These are phyloP conservation scores for Helleia helle DNA, from an alignment of 2,888 invertebrate genomes.

Conservation along the genomic window DNA sequence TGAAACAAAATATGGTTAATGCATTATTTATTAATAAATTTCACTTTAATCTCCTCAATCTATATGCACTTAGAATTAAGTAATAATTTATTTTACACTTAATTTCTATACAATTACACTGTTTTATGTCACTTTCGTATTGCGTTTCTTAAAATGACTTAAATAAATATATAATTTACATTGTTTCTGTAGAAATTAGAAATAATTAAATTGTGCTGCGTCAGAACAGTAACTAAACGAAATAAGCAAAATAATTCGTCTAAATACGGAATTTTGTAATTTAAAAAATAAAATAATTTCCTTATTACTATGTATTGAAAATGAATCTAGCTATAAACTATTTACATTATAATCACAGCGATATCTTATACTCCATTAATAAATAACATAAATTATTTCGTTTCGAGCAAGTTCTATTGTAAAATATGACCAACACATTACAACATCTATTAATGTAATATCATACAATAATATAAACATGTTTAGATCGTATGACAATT, in stretches of 20 bases:
- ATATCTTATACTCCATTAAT: conserved; percentile 44
- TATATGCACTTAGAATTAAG: conserved; percentile 62
- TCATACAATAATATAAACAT: conserved; percentile 58
- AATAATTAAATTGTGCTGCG: conserved; percentile 33
- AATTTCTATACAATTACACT: conserved; percentile 50
- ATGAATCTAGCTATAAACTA: conserved; percentile 27
- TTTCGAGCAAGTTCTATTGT: conserved; percentile 40
- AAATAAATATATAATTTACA: conserved; percentile 41
- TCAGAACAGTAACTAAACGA: conserved; percentile 21
- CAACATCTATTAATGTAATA: conserved; percentile 50
- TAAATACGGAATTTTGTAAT: not conserved
- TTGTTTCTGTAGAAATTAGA: conserved; percentile 17
- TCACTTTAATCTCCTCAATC: conserved; percentile 68
- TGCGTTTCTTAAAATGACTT: conserved; percentile 44
- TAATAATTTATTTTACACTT: conserved; percentile 72
- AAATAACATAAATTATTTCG: conserved; percentile 61
- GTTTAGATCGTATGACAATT: conserved; percentile 55
- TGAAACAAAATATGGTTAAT: conserved; percentile 47
- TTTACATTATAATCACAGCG: conserved; percentile 61
- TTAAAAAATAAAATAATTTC: conserved; percentile 13
- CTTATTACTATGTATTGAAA: conserved; percentile 13
- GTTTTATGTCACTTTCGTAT: conserved; percentile 55
- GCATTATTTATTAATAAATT: conserved; percentile 72
- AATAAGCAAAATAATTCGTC: not conserved
- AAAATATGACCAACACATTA: conserved; percentile 33